Base-by-base conservation (phyloP, 1,140 invertebrate genomes). In the Trichonephila inaurata region DNA sequence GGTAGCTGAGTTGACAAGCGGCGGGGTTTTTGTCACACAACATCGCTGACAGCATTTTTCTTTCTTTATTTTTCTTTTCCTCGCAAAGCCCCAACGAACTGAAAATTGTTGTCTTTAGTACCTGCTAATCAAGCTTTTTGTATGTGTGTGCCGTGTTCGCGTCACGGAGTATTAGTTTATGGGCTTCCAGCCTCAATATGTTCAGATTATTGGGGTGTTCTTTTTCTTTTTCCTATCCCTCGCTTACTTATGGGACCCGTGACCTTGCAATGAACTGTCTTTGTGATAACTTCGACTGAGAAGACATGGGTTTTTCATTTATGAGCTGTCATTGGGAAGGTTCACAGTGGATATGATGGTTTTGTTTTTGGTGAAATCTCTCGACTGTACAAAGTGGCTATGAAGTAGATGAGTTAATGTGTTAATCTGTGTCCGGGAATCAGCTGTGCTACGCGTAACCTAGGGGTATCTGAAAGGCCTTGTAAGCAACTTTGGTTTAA, bases 41-140 rank as follows among this genome's bases (percentile, higher is more conserved):
- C 72, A 10, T 33, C 28, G 72, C 72, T 77, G 72, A 77, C 72
- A 77, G 72, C 24, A 16, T 6, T 8, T 18, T 18, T 40, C 28
- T 19, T 16, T 5, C 28, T 18, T 18, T 77, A 1, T 40, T 64
- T 64, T 77, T 77, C 28, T 40, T 40, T 40, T 40, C 12, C 7
- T 24, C 10, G 33, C 18, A 77, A 77, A 69, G n/a, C 64, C 28
- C 33, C 87, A 33, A 51, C 28, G 33, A 40, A 69, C 64, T 58
- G 87, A 69, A 72, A 89, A 28, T 51, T 33, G 87, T 89, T 89
- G 62, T 89, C 64, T 72, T 89, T 18, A 72, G 28, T 19, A 18
- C 4, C n/a, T 72, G 64, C 33, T 89, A 89, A 89, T 89, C 87
- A 72, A 89, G 87, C 64, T 24, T 89, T 89, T 89, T 51, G 87